Base-by-base conservation (phyloP, 1,140 invertebrate genomes). In the Ganaspis sp. region DNA sequence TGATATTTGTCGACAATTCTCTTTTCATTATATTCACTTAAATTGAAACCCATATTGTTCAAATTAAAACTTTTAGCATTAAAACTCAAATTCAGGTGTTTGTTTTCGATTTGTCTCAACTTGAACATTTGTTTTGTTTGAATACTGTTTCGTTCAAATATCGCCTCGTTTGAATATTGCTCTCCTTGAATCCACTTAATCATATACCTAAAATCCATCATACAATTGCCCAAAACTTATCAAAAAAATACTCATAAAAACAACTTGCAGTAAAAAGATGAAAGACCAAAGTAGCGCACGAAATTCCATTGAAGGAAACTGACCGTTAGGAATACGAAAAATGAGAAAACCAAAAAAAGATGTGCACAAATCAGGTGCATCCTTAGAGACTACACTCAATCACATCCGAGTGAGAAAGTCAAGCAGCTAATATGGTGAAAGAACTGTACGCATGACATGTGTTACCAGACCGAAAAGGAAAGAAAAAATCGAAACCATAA, bases 381-480 rank as follows among this genome's bases (percentile, higher is more conserved):
- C 58, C 58, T 64, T 34, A 64, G 58, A 34, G 58, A 64, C n/a
- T 49, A 17, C 23, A 64, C 58, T 64, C 58, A 29, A 29, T 29
- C 26, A 64, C 58, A 64, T 29, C 9, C 26, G 58, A 64, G 58
- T 26, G 23, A 64, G 58, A 34, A 64, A 64, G 58, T n/a, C 58
- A 29, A 64, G 26, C 21, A 29, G n/a, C 58, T 64, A 64, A 64
- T 64, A 64, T 64, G 58, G 58, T 26, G 58, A 34, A 64, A 26
- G 58, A 64, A 49, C 4, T 49, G 5, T 3, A 8, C 45, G 21
- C 58, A 64, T 64, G 58, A 64, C 58, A 64, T 26, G 58, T 64
- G 58, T 64, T 29, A n/a, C 5, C 21, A 29, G 23, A 64, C 21
- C 23, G 23, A 29, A 64, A 34, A 29, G 26, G 23, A 26, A 29